Evolutionary conservation across 2,797 vertebrate genomes (phyloP), one percentile per base, ranked within the genome.

Genomic region (Iguana delicatissima): DNA sequence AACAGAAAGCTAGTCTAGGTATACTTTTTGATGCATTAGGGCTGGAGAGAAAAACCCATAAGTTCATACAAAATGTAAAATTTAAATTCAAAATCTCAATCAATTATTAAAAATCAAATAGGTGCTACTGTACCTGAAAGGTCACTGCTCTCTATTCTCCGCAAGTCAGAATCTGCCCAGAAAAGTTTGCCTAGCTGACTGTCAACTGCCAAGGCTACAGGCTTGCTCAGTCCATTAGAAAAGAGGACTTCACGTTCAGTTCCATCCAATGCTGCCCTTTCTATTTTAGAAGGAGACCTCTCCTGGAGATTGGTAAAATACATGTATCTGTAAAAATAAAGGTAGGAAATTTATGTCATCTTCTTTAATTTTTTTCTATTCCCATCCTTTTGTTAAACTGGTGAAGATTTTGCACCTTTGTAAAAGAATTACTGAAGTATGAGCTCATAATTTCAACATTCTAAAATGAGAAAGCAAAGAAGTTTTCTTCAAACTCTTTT

Each of bases 261-360:
- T 24, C 99, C 99, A 90, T 99, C 99, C 96, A 99, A 92, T 1
- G 99, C 98, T 8, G 98, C 98, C 1, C 99, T 97, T 97, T 99
- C 99, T 87, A 99, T 99, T 97, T 98, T 99, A 26, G 90, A 84
- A 0, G 99, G 98, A 1, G 98, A 99, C 29, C 98, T 98, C 84
- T 99, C 99, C 96, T 99, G 98, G 77, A 99, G 97, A 95, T 99
- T 99, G 93, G 99, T 99, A 97, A 99, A 99, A 97, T 99, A 99
- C 99, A 99, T 99, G 97, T 99, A 99, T 95, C 99, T 99, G 96
- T 72, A 95, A 94, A 8, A 92, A 72, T 13, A 95, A 93, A 52
- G 73, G 89, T 7, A 89, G 92, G 76, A 22, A n/a, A 26, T 84
- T 92, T 90, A 92, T 24, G 93, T 72, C 46, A 92, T 79, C 64